phyloP scores from a whole-genome alignment of 2,797 vertebrate genomes.

The Iguana delicatissima region DNA sequence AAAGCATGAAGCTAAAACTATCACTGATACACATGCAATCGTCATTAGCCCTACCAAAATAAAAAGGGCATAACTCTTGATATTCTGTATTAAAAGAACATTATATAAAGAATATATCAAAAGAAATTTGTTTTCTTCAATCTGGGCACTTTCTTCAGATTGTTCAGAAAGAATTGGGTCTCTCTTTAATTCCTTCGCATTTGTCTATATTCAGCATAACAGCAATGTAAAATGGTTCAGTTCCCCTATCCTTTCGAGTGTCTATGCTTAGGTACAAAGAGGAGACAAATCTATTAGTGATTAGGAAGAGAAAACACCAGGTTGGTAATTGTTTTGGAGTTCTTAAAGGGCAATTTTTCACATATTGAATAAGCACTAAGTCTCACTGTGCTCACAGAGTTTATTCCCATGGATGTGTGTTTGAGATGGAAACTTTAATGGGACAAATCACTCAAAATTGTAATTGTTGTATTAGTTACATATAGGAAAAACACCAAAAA shows the following conservation, averaged over 20 bases:
- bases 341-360: neutral
- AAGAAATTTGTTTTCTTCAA: slow-evolving; percentile 19
- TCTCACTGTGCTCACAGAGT: neutral
- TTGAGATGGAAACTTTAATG: neutral
- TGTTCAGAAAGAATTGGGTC: neutral
- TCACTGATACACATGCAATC: slow-evolving; percentile 37
- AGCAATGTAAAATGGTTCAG: neutral
- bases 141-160: neutral
- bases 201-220: neutral
- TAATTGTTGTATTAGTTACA: neutral
- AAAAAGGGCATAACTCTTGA: neutral
- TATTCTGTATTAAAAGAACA: neutral
- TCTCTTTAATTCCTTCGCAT: neutral
- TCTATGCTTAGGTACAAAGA: neutral
- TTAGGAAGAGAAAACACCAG: neutral
- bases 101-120: neutral
- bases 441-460: neutral
- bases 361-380: neutral
- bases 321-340: neutral
- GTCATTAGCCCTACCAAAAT: slow-evolving; percentile 13
- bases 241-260: neutral
- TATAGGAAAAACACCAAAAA: neutral
- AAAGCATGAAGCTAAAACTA: slow-evolving; percentile 50
- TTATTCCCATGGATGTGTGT: neutral
- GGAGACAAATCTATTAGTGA: neutral